Percentiles rank a stretch among this genome's conserved stretches.
phyloP scores from a whole-genome alignment of 2,113 vertebrate genomes.

The Halcyon malimbica region DNA sequence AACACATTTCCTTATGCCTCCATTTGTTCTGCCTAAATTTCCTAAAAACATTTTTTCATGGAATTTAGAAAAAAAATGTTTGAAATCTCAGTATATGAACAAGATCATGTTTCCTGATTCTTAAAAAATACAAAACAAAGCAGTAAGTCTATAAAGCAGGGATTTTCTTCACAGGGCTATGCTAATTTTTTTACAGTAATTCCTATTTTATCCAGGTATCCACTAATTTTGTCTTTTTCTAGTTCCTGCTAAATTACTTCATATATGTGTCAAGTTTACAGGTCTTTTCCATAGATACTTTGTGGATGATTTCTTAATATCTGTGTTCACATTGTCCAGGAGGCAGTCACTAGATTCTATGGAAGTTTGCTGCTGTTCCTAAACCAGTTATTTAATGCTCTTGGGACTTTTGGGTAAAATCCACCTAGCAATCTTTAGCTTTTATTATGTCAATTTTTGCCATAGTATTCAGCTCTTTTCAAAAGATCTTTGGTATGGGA shows the following conservation, averaged over 20 bases:
- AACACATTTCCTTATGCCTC: background rate
- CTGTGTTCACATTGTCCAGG: background rate
- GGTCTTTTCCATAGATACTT: background rate
- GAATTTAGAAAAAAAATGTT: background rate
- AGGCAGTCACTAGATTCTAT: background rate
- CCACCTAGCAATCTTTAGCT: background rate
- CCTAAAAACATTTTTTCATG: background rate
- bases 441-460: background rate
- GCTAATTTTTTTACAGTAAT: background rate
- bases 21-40: background rate
- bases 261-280: background rate
- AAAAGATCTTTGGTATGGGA: background rate
- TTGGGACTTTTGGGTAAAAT: background rate
- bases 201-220: background rate
- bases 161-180: background rate
- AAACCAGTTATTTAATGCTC: background rate
- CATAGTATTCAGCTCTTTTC: background rate
- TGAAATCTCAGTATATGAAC: background rate
- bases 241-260: background rate
- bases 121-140: background rate
- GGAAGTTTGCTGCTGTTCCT: background rate
- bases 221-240: background rate
- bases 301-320: background rate
- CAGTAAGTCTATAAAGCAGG: background rate
- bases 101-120: background rate